phyloP scores from a whole-genome alignment of 2,113 vertebrate species.

The sheep (Ovis aries) region DNA sequence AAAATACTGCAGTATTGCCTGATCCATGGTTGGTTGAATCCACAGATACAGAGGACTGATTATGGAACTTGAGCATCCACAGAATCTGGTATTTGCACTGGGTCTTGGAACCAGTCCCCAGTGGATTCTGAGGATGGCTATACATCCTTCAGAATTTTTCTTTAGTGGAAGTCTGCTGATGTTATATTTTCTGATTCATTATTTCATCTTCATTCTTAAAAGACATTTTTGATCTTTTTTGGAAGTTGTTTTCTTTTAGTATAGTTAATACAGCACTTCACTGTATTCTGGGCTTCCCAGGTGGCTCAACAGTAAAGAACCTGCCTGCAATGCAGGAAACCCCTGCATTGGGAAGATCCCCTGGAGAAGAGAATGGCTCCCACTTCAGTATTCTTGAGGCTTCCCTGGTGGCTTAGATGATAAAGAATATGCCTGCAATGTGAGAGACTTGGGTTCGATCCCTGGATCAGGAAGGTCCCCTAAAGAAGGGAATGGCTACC shows the following conservation, averaged over 20 bases:
- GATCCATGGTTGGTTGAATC: neutral
- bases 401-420: neutral
- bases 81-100: neutral
- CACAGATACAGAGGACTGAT: neutral
- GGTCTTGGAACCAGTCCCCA: neutral
- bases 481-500: neutral
- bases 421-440: neutral
- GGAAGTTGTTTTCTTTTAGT: neutral
- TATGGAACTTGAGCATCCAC: neutral
- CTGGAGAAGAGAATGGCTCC: neutral
- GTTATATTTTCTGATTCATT: neutral
- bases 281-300: neutral
- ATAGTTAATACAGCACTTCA: neutral
- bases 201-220: neutral
- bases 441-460: neutral
- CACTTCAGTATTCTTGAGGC: neutral
- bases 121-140: neutral
- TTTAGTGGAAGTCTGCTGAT: neutral
- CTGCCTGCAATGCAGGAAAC: neutral
- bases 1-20: neutral
- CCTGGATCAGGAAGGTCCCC: neutral
- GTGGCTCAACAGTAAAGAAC: neutral
- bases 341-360: neutral
- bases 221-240: neutral
- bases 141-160: neutral